Evolutionary conservation across 2,113 vertebrate genomes (phyloP), one percentile per base, ranked within the genome.

Genomic region (Nothocercus nigrocapillus): DNA sequence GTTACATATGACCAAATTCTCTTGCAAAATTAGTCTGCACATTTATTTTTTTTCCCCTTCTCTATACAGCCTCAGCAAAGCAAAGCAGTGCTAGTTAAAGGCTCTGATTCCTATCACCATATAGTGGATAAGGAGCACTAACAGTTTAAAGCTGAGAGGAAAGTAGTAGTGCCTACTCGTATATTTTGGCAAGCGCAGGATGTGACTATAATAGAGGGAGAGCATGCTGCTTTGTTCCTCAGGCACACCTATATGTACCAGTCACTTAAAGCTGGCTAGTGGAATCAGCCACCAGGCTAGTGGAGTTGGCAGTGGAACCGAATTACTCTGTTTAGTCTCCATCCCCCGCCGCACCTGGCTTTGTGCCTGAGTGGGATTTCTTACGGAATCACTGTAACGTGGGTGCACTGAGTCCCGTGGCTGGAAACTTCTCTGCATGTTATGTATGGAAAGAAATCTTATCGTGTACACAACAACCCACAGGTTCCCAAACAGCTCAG

Each of bases 161-260:
- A 68, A 49, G 44, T 40, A 63, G 32, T 21, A 36, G 22, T 85
- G 61, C 32, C 45, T 89, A 8, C 36, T 78, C 28, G 77, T 8
- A 32, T 67, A 54, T 67, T n/a, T 36, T 83, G 58, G 42, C 22
- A 40, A 5, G 24, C 70, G 22, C 79, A 21, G 13, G 11, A 6
- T 83, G 5, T 9, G 18, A n/a, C 6, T 21, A 4, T 34, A 75
- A 14, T 7, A 51, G 2, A 62, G 25, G 32, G 49, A 67, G 14
- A 67, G 4, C 11, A 12, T 4, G 54, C 58, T 59, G 47, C 5
- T 18, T 32, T 47, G 36, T 76, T 79, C 68, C 73, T 76, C 45
- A 54, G 62, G 51, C 38, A 30, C 24, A 10, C 1, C 0, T 32
- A 8, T 20, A n/a, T 1, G 0, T 47, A 45, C 30, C n/a, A 6